phyloP scores from a whole-genome alignment of 2,113 vertebrate species.

The Zosterops borbonicus region DNA sequence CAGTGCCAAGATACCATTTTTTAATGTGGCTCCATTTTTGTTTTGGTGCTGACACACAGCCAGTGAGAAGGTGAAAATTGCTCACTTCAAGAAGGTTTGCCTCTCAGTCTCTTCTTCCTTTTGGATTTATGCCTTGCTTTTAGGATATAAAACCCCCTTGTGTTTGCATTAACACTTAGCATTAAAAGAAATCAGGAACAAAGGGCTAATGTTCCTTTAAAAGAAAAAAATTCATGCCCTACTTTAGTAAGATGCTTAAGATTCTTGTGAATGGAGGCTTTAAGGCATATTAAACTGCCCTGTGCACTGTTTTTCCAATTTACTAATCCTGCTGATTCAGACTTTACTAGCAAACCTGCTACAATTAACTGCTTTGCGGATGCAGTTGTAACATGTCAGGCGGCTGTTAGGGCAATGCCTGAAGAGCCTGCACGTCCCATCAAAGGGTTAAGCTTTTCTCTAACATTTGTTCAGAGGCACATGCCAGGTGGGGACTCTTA shows the following conservation, averaged over 20 bases:
- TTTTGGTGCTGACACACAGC: slow-evolving; percentile 36
- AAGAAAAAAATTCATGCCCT: slow-evolving; percentile 37
- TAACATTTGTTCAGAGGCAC: not conserved
- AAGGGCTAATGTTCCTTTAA: slow-evolving; percentile 50
- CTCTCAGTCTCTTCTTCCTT: not conserved
- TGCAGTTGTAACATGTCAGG: not conserved
- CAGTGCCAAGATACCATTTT: slow-evolving; percentile 4
- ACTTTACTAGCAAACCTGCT: slow-evolving; percentile 1
- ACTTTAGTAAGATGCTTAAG: slow-evolving; percentile 63
- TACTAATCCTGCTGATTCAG: slow-evolving; percentile 52
- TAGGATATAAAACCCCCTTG: not conserved
- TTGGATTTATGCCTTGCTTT: slow-evolving; percentile 30
- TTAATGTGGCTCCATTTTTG: slow-evolving; percentile 49
- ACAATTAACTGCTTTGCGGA: slow-evolving; percentile 25
- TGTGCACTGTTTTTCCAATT: slow-evolving; percentile 1
- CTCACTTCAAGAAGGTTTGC: not conserved
- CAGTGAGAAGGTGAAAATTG: slow-evolving; percentile 17
- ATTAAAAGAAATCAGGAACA: slow-evolving; percentile 33
- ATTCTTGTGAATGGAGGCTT: slow-evolving; percentile 54
- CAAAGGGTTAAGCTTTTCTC: slow-evolving; percentile 2
- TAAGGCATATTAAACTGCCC: slow-evolving; percentile 30
- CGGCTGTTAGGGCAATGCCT: not conserved
- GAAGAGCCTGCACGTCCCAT: not conserved
- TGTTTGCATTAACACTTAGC: slow-evolving; percentile 15
- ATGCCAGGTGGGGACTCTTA: not conserved